Percentiles rank a stretch among this genome's conserved stretches.
Evolutionary conservation across 37 sponge, comb jelly and placozoan species (phyloP).

Genomic region (Crambe crambe): DNA sequence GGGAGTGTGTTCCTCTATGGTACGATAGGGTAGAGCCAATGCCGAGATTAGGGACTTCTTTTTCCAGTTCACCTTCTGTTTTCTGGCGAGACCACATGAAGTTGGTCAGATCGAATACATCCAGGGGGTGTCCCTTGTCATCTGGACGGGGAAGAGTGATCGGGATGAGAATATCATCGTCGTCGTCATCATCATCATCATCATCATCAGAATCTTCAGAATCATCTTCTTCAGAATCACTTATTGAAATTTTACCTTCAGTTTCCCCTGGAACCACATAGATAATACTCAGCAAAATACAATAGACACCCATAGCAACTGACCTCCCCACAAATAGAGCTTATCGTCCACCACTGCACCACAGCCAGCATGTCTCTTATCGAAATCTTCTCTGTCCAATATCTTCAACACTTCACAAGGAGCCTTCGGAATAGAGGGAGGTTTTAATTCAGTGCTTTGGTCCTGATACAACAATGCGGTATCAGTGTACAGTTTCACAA

Average conservation of each 20-base stretch:
- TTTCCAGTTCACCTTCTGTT: conserved; percentile 33
- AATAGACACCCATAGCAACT: neutral
- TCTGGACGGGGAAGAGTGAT: neutral
- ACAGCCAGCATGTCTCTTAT: conserved; percentile 61
- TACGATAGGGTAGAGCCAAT: conserved; percentile 32
- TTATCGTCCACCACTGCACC: conserved; percentile 28
- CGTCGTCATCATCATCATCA: neutral
- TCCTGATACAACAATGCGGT: too few relatives aligned
- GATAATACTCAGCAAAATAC: neutral
- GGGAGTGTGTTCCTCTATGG: neutral
- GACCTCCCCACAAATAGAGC: conserved; percentile 73
- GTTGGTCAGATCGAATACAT: conserved; percentile 56
- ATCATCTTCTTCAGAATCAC: conserved; percentile 13
- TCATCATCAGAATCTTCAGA: neutral
- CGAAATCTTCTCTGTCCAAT: conserved; percentile 4
- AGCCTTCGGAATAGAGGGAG: too few relatives aligned
- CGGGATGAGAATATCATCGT: conserved; percentile 19
- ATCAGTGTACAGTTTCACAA: too few relatives aligned
- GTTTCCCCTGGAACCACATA: neutral
- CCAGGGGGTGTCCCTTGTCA: conserved; percentile 50
- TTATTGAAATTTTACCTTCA: too few relatives aligned
- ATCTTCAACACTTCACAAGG: neutral
- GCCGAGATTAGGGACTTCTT: conserved; percentile 44
- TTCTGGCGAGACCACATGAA: neutral
- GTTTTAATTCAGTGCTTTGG: too few relatives aligned